Conservation (phyloP, 2,888 invertebrate species). For the Drosophila mimetica region DNA sequence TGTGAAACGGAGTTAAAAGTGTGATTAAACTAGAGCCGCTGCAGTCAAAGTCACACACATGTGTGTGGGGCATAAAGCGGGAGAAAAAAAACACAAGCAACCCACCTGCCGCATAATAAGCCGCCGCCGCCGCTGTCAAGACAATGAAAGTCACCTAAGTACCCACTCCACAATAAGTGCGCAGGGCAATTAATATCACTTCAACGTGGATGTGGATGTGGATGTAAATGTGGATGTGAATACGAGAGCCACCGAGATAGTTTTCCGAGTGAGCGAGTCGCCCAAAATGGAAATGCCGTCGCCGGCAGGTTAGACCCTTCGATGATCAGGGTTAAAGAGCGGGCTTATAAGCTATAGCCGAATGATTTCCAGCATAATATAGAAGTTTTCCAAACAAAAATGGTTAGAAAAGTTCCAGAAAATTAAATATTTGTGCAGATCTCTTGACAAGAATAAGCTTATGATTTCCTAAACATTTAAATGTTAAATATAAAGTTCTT, state of each 20-base stretch:
- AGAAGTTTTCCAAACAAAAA: not conserved
- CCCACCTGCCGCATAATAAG: slow-evolving; percentile 66
- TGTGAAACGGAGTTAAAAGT: slow-evolving; percentile 80
- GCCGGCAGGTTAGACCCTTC: slow-evolving; percentile 27
- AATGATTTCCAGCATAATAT: not conserved
- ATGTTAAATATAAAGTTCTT: not conserved
- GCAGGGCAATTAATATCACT: slow-evolving; percentile 73
- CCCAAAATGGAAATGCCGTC: slow-evolving; percentile 29
- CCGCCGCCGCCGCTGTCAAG: slow-evolving; percentile 49
- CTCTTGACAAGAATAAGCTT: too few relatives aligned
- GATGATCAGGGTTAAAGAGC: slow-evolving; percentile 20
- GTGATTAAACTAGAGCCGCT: slow-evolving; percentile 70
- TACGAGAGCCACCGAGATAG: slow-evolving; percentile 52
- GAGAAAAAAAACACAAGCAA: slow-evolving; percentile 9
- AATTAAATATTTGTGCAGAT: too few relatives aligned
- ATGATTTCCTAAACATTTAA: too few relatives aligned
- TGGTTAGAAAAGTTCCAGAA: too few relatives aligned
- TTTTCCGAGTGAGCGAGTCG: slow-evolving; percentile 71
- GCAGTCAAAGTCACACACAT: slow-evolving; percentile 30
- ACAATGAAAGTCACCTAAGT: slow-evolving; percentile 73
- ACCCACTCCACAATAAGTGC: slow-evolving; percentile 22
- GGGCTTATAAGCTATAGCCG: not conserved
- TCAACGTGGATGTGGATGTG: slow-evolving; percentile 45
- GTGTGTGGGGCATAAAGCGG: slow-evolving; percentile 4
- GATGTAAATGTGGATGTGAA: slow-evolving; percentile 3